A percentile compares a stretch with the other conserved stretches of the same genome.
Conservation (phyloP, 1,140 invertebrate species). For the Acromyrmex echinatior region DNA sequence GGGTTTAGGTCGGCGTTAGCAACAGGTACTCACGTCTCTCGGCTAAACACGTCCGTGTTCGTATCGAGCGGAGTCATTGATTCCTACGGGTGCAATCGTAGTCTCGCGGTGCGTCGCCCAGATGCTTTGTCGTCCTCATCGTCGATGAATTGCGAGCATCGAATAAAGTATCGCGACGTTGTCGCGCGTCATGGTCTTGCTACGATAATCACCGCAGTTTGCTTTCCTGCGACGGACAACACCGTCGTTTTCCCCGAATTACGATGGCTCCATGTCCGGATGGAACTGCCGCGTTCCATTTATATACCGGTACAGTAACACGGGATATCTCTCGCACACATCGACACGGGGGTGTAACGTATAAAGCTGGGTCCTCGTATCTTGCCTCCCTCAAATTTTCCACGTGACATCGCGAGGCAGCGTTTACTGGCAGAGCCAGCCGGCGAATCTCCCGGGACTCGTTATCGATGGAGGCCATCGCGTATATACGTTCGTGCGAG, state of each 20-base stretch:
- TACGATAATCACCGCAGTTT: conserved; percentile 12
- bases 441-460: conserved; percentile 41
- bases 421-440: not conserved
- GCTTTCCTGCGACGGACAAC: not conserved
- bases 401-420: not conserved
- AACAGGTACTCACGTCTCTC: conserved; percentile 70
- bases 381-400: conserved; percentile 54
- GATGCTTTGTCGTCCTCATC: conserved; percentile 5
- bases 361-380: not conserved
- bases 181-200: not conserved
- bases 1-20: conserved; percentile 65
- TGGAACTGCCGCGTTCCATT: not conserved
- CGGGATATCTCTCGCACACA: conserved; percentile 32
- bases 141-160: not conserved
- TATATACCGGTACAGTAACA: not conserved
- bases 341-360: not conserved
- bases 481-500: conserved; percentile 6
- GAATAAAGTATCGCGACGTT: conserved; percentile 21
- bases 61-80: conserved; percentile 68
- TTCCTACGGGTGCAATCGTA: conserved; percentile 32
- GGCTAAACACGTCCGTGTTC: conserved; percentile 48
- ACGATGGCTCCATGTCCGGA: conserved; percentile 21
- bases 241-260: not conserved
- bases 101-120: not conserved
- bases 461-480: conserved; percentile 45